phyloP scores from a whole-genome alignment of 2,888 invertebrate species.

The Lycia hirtaria region DNA sequence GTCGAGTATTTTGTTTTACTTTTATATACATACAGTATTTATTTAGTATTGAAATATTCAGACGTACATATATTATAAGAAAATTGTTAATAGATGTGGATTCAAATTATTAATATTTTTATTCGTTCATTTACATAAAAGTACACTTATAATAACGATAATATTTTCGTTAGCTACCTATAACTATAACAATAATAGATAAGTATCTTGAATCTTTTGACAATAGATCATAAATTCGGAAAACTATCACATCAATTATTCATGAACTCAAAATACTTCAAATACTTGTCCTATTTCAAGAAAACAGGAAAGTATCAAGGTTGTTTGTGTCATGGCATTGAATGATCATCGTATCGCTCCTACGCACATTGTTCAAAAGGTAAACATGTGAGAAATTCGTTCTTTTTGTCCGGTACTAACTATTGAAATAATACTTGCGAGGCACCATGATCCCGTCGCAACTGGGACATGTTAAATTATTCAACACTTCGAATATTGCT shows the following conservation, averaged over 20 bases:
- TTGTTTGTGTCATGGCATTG: constrained; percentile 30
- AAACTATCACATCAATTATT: constrained; percentile 5
- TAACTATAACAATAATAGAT: not conserved
- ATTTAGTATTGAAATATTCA: no score
- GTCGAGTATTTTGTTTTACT: no score
- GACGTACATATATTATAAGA: no score
- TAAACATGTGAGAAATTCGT: constrained; percentile 73
- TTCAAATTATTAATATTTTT: no score
- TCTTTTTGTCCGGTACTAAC: constrained; percentile 67
- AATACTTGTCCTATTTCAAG: constrained; percentile 1
- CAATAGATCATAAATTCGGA: not conserved
- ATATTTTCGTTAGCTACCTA: no score
- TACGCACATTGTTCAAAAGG: constrained; percentile 71
- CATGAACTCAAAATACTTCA: constrained; percentile 11
- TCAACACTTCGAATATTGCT: not conserved
- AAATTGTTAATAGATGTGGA: no score
- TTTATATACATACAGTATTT: no score
- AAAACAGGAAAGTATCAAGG: constrained; percentile 55
- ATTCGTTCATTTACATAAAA: no score
- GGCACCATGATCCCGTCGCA: constrained; percentile 12
- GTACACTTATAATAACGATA: no score
- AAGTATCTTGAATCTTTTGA: not conserved
- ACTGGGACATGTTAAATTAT: not conserved
- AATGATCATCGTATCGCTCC: constrained; percentile 60
- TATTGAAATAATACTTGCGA: constrained; percentile 47